Evolutionary conservation across 23 tunicate species (phyloP).

Genomic region (Clavelina lepadiformis): DNA sequence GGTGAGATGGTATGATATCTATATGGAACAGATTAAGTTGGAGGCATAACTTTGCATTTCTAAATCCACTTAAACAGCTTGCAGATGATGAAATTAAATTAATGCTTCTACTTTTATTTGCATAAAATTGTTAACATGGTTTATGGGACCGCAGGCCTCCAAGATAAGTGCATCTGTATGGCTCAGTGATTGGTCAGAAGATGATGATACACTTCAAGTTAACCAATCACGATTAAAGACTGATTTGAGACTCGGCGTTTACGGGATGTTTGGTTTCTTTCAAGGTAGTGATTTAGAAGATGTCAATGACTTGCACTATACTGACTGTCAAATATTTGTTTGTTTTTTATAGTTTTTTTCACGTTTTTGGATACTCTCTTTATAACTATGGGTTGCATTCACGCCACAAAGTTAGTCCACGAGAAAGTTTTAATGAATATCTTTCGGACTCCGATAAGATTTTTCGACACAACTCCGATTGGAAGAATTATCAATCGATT

Average conservation of each 20-base stretch:
- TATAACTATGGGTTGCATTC: slow-evolving; percentile 50
- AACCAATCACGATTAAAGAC: slow-evolving; percentile 39
- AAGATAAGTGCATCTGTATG: slow-evolving; percentile 59
- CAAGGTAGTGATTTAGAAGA: no score
- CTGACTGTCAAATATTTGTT: no score
- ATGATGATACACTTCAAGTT: slow-evolving; percentile 30
- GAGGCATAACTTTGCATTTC: no score
- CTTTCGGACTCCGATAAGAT: slow-evolving; percentile 54
- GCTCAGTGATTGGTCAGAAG: slow-evolving; percentile 79
- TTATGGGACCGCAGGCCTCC: slow-evolving; percentile 21
- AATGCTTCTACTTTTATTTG: no score
- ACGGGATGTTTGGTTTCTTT: slow-evolving; percentile 55
- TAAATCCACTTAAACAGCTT: no score
- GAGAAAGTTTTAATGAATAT: slow-evolving; percentile 32
- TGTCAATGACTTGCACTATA: no score
- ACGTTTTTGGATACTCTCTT: slow-evolving; percentile 32
- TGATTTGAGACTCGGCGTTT: slow-evolving; percentile 59
- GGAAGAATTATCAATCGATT: slow-evolving; percentile 81
- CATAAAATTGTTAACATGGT: no score
- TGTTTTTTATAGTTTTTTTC: slow-evolving; percentile 49
- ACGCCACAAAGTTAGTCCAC: slow-evolving; percentile 49
- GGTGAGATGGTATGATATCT: no score
- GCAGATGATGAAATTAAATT: no score
- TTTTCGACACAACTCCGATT: slow-evolving; percentile 82
- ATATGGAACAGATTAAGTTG: no score